These are phyloP conservation scores for Folsomia candida DNA, from an alignment of 2,888 invertebrate species.

Conservation along the genomic window DNA sequence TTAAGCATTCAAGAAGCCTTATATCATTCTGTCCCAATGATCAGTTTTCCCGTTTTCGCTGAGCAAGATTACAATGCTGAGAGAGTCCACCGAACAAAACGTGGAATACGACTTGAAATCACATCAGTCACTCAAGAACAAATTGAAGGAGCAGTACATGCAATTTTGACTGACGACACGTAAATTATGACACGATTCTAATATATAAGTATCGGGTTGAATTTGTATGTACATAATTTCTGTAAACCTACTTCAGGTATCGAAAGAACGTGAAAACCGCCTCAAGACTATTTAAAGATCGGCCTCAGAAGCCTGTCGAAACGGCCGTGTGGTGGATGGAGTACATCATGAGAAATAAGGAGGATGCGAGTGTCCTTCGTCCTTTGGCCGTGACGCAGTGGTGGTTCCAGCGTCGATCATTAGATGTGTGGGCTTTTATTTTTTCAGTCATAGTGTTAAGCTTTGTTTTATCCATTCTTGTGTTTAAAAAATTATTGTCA, in stretches of 20 bases:
- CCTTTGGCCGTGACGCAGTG: conserved; percentile 21
- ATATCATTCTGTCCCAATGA: conserved; percentile 34
- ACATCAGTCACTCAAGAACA: conserved; percentile 19
- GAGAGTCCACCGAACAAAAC: conserved; percentile 32
- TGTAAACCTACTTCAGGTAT: background rate
- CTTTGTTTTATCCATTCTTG: background rate
- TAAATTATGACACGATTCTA: background rate
- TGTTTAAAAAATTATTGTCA: background rate
- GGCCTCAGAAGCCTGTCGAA: conserved; percentile 36
- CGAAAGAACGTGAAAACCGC: conserved; percentile 14
- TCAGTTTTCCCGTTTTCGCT: conserved; percentile 40
- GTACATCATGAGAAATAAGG: conserved; percentile 36
- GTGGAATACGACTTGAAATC: conserved; percentile 40
- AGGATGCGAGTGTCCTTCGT: conserved; percentile 29
- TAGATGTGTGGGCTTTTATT: conserved; percentile 41
- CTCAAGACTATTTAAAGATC: conserved; percentile 28
- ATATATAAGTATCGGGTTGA: background rate
- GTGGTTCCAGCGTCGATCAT: conserved; percentile 35
- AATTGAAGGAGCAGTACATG: conserved; percentile 29
- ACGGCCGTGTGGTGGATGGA: conserved; percentile 40
- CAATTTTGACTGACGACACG: conserved; percentile 32
- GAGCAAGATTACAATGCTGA: too few relatives aligned
- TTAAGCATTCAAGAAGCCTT: conserved; percentile 38
- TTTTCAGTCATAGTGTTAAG: background rate
- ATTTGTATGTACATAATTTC: background rate